Conservation (phyloP, 2,113 vertebrate species). For the Phodopus roborovskii region DNA sequence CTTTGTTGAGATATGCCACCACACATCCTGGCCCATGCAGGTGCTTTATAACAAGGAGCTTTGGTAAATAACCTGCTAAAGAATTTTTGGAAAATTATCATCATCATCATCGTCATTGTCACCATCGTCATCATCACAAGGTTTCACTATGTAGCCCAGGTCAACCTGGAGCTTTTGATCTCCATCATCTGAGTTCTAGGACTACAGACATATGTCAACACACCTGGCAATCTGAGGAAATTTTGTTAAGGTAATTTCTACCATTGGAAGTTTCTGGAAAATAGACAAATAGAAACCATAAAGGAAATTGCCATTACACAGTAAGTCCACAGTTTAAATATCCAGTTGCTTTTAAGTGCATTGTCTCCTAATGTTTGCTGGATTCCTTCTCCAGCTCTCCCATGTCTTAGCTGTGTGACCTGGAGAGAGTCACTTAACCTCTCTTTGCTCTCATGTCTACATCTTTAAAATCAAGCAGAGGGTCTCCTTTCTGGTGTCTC, state of each 20-base stretch:
- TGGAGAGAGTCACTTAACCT: neutral
- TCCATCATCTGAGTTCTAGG: neutral
- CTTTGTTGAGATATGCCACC: neutral
- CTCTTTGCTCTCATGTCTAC: neutral
- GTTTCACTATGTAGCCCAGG: neutral
- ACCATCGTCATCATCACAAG: neutral
- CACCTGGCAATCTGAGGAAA: neutral
- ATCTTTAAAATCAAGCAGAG: neutral
- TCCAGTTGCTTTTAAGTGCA: neutral
- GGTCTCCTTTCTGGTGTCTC: neutral
- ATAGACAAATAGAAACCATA: neutral
- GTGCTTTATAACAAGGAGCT: neutral
- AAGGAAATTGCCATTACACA: neutral
- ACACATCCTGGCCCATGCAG: rapidly evolving
- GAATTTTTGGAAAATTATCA: neutral
- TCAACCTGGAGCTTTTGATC: neutral
- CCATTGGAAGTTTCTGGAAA: neutral
- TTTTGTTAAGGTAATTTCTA: neutral
- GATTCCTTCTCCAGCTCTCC: neutral
- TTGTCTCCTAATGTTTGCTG: neutral
- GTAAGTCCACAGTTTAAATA: neutral
- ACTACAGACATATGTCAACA: neutral
- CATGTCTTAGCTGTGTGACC: neutral
- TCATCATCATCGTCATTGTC: neutral
- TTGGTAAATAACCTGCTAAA: neutral